Evolutionary conservation across 1,140 invertebrate genomes (phyloP), one percentile per base, ranked within the genome.

Genomic region (Uloborus diversus): DNA sequence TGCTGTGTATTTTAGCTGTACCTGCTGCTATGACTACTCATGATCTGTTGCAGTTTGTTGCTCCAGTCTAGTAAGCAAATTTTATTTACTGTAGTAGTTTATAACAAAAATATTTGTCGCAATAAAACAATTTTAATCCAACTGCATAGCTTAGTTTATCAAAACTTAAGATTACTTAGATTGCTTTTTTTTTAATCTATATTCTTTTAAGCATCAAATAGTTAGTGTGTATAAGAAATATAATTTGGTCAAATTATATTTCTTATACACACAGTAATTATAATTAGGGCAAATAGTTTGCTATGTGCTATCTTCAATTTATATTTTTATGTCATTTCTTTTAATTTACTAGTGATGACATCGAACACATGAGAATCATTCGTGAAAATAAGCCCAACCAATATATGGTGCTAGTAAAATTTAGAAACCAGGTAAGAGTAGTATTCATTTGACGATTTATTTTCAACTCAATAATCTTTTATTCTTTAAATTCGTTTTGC

Each of bases 351-450:
- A 88, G 96, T 85, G 89, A 92, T 78, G 92, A 94, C 82, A 95
- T 99, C 65, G 91, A 94, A 83, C 92, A 96, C 86, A 94, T 99
- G 82, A 91, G 96, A 82, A 96, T 99, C 59, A 92, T 99, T 42
- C 89, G 95, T 51, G 90, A 91, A 82, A 91, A 91, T 27, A 88
- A 89, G 25, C 96, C 96, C 4, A 99, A 99, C 88, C 96, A 98
- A 84, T 99, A 99, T 84, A 98, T 99, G 96, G 94, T 95, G 33
- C 86, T 99, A 4, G 87, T 99, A 23, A 97, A 96, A 86, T 95
- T 94, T 83, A 88, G 89, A 80, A 89, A 88, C 82, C 90, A 91
- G 83, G 91, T 92, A 73, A 51, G 42, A n/a, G 5, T 66, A 28
- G 37, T 66, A 32, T 47, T 59, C 13, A n/a, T n/a, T n/a, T n/a